Percentiles rank a stretch among this genome's conserved stretches.
These are phyloP conservation scores for Tanytarsus gracilentus DNA, from an alignment of 2,888 invertebrate species.

Conservation along the genomic window DNA sequence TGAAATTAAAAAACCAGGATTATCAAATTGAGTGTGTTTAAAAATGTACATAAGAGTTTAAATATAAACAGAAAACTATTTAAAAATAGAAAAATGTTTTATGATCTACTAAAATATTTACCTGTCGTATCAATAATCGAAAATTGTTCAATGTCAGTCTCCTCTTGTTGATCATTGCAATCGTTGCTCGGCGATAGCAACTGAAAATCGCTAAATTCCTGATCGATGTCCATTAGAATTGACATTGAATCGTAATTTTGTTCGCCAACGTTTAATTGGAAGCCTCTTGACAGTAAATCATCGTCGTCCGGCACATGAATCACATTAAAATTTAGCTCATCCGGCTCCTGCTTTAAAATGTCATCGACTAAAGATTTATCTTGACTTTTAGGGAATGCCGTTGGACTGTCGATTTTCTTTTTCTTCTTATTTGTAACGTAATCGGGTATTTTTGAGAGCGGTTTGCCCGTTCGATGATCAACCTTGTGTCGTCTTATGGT, in stretches of 20 bases:
- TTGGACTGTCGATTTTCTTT: constrained; percentile 7
- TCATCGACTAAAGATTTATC: neutral
- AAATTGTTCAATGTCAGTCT: constrained; percentile 30
- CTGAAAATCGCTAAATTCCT: constrained; percentile 20
- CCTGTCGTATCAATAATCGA: constrained; percentile 12
- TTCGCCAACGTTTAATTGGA: constrained; percentile 12
- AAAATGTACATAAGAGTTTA: too few relatives aligned
- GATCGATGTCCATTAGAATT: constrained; percentile 14
- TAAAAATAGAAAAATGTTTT: too few relatives aligned
- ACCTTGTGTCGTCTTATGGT: constrained; percentile 49
- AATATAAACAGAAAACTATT: too few relatives aligned
- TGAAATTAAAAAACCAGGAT: too few relatives aligned
- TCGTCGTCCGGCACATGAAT: constrained; percentile 14
- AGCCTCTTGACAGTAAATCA: constrained; percentile 2
- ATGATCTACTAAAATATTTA: too few relatives aligned
- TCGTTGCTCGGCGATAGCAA: constrained; percentile 1
- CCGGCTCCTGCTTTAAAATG: too few relatives aligned
- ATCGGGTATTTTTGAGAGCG: constrained; percentile 41
- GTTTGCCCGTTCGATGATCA: constrained; percentile 43
- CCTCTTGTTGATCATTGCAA: constrained; percentile 38
- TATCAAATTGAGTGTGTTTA: too few relatives aligned
- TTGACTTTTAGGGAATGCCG: neutral
- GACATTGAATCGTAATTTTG: constrained; percentile 12
- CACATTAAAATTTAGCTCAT: too few relatives aligned
- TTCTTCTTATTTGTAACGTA: constrained; percentile 36